A percentile compares a stretch with the other conserved stretches of the same genome.
phyloP scores from a whole-genome alignment of 2,888 invertebrate genomes.

The Fragum whitleyi region DNA sequence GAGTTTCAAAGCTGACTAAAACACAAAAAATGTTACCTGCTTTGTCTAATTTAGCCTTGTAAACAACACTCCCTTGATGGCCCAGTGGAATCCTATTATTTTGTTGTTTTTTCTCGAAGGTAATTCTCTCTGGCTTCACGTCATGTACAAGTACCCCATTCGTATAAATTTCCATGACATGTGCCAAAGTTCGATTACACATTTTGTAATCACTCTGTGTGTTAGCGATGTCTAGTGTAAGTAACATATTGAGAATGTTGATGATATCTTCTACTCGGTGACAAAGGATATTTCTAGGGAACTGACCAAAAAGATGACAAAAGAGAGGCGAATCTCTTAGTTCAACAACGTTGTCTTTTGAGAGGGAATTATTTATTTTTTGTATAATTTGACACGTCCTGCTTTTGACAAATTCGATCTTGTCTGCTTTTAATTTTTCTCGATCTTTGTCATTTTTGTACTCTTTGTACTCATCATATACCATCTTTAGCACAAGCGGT shows the following conservation, averaged over 20 bases:
- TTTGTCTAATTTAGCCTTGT: conserved; percentile 19
- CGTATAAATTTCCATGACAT: conserved; percentile 32
- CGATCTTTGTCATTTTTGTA: conserved; percentile 30
- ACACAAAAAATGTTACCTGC: neutral
- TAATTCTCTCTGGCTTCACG: neutral
- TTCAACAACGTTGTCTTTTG: neutral
- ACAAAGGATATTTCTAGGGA: neutral
- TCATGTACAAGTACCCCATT: conserved; percentile 8
- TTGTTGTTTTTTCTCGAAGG: neutral
- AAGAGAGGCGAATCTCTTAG: neutral
- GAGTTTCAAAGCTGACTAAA: no score
- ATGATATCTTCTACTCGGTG: neutral
- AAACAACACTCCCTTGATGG: conserved; percentile 23
- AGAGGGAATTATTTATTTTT: neutral
- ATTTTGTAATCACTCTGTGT: no score
- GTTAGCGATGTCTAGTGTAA: neutral
- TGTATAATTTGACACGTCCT: neutral
- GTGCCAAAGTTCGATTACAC: neutral
- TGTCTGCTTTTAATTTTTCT: conserved; percentile 1
- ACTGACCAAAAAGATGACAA: neutral
- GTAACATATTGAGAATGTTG: neutral
- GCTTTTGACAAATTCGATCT: conserved; percentile 19
- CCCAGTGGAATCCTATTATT: conserved; percentile 19
- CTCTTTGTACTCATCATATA: conserved; percentile 39
- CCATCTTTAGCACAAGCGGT: conserved; percentile 11